Evolutionary conservation across 2,888 invertebrate species (phyloP).

Genomic region (Prosopocoilus inquinatus): DNA sequence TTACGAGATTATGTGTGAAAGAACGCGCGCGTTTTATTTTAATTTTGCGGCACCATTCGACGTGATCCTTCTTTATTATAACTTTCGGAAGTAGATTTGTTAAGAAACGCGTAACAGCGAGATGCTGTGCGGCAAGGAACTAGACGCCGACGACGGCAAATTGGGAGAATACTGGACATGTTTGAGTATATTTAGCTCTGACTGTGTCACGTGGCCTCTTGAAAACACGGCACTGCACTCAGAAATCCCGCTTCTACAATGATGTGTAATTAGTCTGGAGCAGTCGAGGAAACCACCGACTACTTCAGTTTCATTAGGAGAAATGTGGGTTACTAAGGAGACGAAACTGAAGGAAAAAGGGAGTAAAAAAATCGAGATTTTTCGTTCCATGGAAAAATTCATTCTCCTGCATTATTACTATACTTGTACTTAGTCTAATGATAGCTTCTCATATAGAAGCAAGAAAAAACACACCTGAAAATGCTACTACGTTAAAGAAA

Average conservation of each 20-base stretch:
- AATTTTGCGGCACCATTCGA: not conserved
- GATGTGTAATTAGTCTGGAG: slow-evolving; percentile 6
- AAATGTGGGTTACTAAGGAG: not conserved
- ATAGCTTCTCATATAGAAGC: no score
- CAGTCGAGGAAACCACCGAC: slow-evolving; percentile 1
- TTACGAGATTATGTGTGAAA: not conserved
- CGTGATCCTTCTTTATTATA: not conserved
- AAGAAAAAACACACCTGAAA: no score
- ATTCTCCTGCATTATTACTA: no score
- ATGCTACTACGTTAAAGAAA: no score
- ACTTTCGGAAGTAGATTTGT: not conserved
- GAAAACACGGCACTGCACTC: slow-evolving; percentile 13
- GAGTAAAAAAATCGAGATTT: no score
- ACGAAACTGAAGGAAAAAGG: no score
- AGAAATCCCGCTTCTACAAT: slow-evolving; percentile 10
- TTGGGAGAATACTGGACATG: slow-evolving; percentile 26
- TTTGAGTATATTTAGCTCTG: slow-evolving; percentile 31
- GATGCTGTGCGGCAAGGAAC: not conserved
- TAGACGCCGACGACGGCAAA: slow-evolving; percentile 21
- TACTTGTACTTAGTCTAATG: no score
- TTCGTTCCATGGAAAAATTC: no score
- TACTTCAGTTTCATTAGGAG: slow-evolving; percentile 2
- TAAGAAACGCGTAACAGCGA: not conserved
- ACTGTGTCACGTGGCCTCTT: slow-evolving; percentile 27
- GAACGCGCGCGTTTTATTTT: not conserved